A percentile compares a stretch with the other conserved stretches of the same genome.
Conservation (phyloP, 2,888 invertebrate species). For the Unio delphinus region DNA sequence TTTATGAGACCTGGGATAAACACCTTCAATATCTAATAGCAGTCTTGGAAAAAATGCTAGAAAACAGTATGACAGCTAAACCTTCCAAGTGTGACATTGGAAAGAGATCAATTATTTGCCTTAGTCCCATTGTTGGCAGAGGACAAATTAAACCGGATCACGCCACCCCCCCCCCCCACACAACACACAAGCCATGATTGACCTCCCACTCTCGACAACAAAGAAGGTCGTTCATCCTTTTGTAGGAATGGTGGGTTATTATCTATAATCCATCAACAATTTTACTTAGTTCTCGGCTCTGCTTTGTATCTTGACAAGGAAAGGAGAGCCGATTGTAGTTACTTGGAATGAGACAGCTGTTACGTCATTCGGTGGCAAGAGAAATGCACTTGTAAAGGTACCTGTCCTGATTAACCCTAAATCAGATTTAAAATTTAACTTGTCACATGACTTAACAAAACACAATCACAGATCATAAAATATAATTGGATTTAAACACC, state of each 20-base stretch:
- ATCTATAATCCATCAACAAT: not conserved
- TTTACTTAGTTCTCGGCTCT: no score
- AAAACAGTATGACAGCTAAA: slow-evolving; percentile 8
- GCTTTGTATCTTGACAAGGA: no score
- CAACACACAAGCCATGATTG: slow-evolving; percentile 10
- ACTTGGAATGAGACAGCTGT: no score
- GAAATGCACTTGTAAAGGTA: no score
- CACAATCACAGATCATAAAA: no score
- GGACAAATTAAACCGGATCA: slow-evolving; percentile 6
- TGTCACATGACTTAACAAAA: no score
- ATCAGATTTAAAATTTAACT: no score
- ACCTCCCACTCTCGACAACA: slow-evolving; percentile 6
- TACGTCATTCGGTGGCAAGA: no score
- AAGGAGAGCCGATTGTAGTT: no score
- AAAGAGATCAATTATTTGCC: slow-evolving; percentile 8
- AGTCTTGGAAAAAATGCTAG: slow-evolving; percentile 3
- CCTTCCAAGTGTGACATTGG: slow-evolving; percentile 17
- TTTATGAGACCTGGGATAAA: slow-evolving; percentile 1
- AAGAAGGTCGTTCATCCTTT: slow-evolving; percentile 14
- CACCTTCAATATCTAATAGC: not conserved
- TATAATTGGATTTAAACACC: no score
- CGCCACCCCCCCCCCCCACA: not conserved
- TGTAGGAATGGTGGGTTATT: slow-evolving; percentile 17
- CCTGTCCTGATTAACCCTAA: no score
- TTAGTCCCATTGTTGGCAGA: slow-evolving; percentile 13